Evolutionary conservation across 2,113 vertebrate genomes (phyloP).

Genomic region (Talpa occidentalis): DNA sequence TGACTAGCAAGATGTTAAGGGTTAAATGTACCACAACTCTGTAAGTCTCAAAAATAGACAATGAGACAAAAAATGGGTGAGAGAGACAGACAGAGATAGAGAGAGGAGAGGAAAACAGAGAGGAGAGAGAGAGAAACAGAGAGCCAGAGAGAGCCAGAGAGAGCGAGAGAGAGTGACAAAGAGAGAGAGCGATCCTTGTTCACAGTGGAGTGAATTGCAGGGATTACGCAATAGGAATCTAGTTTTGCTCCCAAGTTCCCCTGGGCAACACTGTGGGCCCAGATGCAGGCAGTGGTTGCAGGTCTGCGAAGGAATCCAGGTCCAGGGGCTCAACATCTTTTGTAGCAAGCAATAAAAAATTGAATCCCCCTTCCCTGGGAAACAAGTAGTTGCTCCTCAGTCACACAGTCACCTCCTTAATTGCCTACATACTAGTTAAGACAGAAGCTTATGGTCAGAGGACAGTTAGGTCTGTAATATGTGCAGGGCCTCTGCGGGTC

Average conservation of each 20-base stretch:
- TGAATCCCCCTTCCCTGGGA: neutral
- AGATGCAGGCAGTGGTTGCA: neutral
- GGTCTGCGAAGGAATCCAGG: neutral
- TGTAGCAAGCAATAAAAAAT: neutral
- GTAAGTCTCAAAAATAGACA: neutral
- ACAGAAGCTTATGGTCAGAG: neutral
- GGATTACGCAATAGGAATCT: neutral
- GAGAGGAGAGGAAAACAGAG: too few relatives aligned
- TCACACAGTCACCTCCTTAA: neutral
- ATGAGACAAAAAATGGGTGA: neutral
- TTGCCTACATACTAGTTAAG: neutral
- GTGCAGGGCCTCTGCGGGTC: neutral
- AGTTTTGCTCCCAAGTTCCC: neutral
- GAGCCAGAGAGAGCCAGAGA: neutral
- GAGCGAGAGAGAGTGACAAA: too few relatives aligned
- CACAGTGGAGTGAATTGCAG: neutral
- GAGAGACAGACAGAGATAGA: neutral
- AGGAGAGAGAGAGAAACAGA: neutral
- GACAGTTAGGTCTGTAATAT: neutral
- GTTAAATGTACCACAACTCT: neutral
- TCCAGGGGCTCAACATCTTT: neutral
- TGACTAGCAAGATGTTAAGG: neutral
- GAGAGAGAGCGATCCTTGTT: neutral
- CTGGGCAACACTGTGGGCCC: neutral
- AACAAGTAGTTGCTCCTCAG: neutral